Conservation (phyloP, 2,797 vertebrate species). For the Myotis myotis region DNA sequence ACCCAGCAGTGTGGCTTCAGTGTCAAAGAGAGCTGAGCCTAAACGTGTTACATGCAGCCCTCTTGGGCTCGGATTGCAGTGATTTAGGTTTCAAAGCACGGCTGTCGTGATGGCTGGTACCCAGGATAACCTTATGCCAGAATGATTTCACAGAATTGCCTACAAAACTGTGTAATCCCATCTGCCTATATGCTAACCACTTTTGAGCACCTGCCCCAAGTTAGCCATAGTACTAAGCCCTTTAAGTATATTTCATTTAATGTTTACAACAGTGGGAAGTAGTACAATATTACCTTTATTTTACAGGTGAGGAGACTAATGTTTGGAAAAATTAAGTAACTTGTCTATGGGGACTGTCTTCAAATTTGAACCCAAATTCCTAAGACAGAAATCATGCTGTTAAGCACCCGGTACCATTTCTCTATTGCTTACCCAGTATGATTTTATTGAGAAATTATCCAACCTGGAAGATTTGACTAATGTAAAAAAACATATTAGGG, state of each 20-base stretch:
- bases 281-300: not conserved
- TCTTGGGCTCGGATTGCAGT: not conserved
- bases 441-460: constrained; percentile 13
- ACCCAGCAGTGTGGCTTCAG: not conserved
- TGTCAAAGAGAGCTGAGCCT: not conserved
- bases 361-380: not conserved
- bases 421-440: not conserved
- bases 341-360: not conserved
- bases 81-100: not conserved
- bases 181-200: not conserved
- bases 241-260: not conserved
- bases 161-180: not conserved
- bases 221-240: not conserved
- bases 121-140: not conserved
- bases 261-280: not conserved
- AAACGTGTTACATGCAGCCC: not conserved
- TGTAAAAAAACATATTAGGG: not conserved
- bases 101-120: not conserved
- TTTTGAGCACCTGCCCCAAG: not conserved
- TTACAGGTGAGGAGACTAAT: not conserved
- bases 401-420: not conserved
- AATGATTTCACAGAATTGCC: not conserved
- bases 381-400: not conserved
- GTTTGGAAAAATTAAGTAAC: constrained; percentile 26
- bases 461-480: not conserved